Conservation (phyloP, 2,888 invertebrate genomes). For the Nemapogon koenigi region DNA sequence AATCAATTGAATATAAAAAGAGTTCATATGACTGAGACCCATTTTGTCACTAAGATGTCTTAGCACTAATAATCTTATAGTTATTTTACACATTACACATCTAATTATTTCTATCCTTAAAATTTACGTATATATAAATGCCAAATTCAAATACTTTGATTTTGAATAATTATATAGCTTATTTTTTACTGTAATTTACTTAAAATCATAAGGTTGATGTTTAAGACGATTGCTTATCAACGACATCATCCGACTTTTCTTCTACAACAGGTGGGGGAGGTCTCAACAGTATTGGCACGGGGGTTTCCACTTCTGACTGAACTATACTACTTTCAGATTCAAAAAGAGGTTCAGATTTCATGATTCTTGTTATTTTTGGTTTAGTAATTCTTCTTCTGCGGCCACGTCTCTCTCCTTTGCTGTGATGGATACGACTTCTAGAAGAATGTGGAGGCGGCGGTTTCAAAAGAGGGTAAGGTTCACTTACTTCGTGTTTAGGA, state of each 20-base stretch:
- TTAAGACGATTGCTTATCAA: slow-evolving; percentile 15
- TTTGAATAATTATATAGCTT: too few relatives aligned
- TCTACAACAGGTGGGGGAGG: slow-evolving; percentile 35
- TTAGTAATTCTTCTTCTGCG: slow-evolving; percentile 36
- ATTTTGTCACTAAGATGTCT: too few relatives aligned
- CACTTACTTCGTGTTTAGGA: slow-evolving; percentile 35
- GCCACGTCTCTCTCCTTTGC: slow-evolving; percentile 31
- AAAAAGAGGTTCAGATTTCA: slow-evolving; percentile 43
- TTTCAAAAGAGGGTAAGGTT: slow-evolving; percentile 50
- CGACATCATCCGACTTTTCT: slow-evolving; percentile 28
- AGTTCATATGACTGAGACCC: too few relatives aligned
- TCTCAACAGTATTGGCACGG: slow-evolving; percentile 32
- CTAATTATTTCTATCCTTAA: too few relatives aligned
- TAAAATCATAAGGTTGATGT: too few relatives aligned
- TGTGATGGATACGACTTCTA: slow-evolving; percentile 26
- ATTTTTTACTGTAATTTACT: too few relatives aligned
- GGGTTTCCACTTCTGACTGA: slow-evolving; percentile 20
- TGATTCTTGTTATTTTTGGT: slow-evolving; percentile 32
- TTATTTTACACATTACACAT: too few relatives aligned
- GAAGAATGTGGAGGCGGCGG: slow-evolving; percentile 42
- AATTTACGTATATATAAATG: too few relatives aligned
- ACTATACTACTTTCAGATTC: slow-evolving; percentile 31
- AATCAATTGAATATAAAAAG: too few relatives aligned
- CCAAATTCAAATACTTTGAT: too few relatives aligned
- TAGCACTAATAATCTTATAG: too few relatives aligned